phyloP scores from a whole-genome alignment of 2,113 vertebrate species.

The Malurus elegans region DNA sequence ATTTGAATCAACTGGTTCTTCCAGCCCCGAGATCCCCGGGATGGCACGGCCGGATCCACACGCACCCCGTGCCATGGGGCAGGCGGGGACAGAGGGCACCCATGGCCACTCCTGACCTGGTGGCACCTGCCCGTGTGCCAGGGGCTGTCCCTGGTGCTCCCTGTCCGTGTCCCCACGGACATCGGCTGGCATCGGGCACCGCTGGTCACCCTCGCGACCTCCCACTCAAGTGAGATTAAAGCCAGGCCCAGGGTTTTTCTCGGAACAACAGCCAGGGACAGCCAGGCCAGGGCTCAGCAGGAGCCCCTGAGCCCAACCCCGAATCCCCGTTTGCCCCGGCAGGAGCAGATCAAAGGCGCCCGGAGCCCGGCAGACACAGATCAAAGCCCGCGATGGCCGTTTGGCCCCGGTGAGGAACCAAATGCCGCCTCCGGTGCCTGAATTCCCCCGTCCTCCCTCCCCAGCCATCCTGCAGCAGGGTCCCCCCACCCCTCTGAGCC shows the following conservation, averaged over 20 bases:
- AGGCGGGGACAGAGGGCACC: not conserved
- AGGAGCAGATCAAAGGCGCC: not conserved
- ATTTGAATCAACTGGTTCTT: conserved; percentile 59
- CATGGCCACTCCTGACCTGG: rapidly evolving
- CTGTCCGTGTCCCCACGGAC: not conserved
- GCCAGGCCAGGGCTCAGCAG: rapidly evolving
- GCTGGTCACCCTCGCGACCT: rapidly evolving
- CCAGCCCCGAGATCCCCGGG: not conserved
- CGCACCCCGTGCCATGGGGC: rapidly evolving
- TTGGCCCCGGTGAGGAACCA: not conserved
- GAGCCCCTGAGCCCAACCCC: not conserved
- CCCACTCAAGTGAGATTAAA: not conserved
- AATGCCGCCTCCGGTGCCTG: not conserved
- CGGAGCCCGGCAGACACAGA: rapidly evolving
- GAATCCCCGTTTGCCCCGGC: rapidly evolving
- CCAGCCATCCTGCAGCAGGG: rapidly evolving
- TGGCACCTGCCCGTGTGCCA: not conserved
- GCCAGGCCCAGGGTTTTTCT: not conserved
- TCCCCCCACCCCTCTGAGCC: not conserved
- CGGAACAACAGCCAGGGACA: not conserved
- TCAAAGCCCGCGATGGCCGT: not conserved
- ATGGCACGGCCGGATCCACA: rapidly evolving
- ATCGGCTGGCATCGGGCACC: no score
- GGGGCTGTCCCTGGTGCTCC: not conserved
- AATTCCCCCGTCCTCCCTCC: not conserved